Conservation (phyloP, 2,797 vertebrate genomes). For the Clarias pachynema region DNA sequence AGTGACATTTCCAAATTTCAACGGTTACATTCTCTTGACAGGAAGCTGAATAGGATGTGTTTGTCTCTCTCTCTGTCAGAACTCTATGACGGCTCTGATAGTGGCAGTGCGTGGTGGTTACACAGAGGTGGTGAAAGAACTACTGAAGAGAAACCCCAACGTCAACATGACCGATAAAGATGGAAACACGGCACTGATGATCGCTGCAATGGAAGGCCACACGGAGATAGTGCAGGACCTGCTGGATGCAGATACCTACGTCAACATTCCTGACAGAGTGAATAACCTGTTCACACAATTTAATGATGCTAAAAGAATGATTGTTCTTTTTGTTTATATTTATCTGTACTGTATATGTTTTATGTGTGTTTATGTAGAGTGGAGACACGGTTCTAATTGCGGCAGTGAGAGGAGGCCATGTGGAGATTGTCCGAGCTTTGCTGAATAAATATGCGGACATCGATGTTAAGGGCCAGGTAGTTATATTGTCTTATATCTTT, state of each 20-base stretch:
- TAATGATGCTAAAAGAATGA: background rate
- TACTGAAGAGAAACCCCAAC: slow-evolving; percentile 94
- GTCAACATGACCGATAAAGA: slow-evolving; percentile 98
- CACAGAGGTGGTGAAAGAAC: slow-evolving; percentile 91
- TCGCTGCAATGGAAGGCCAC: slow-evolving; percentile 94
- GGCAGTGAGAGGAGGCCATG: slow-evolving; percentile 94
- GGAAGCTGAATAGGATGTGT: background rate
- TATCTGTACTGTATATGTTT: slow-evolving; percentile 19
- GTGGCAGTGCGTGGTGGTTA: slow-evolving; percentile 94
- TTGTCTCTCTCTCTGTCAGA: slow-evolving; percentile 70
- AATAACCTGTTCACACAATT: slow-evolving; percentile 46
- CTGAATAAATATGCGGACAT: slow-evolving; percentile 98
- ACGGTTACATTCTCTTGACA: background rate
- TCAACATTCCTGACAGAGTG: slow-evolving; percentile 96
- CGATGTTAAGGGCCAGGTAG: slow-evolving; percentile 93
- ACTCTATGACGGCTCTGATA: slow-evolving; percentile 97
- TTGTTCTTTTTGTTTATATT: background rate
- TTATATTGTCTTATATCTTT: background rate
- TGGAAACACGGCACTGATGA: slow-evolving; percentile 95
- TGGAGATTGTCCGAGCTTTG: slow-evolving; percentile 94
- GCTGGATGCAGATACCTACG: slow-evolving; percentile 93
- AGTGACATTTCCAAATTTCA: too few relatives aligned
- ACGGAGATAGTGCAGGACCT: slow-evolving; percentile 96
- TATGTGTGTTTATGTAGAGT: slow-evolving; percentile 73
- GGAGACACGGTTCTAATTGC: slow-evolving; percentile 97